Base-by-base conservation (phyloP, 2,113 vertebrate genomes). In the Coptodon bakossiorum region DNA sequence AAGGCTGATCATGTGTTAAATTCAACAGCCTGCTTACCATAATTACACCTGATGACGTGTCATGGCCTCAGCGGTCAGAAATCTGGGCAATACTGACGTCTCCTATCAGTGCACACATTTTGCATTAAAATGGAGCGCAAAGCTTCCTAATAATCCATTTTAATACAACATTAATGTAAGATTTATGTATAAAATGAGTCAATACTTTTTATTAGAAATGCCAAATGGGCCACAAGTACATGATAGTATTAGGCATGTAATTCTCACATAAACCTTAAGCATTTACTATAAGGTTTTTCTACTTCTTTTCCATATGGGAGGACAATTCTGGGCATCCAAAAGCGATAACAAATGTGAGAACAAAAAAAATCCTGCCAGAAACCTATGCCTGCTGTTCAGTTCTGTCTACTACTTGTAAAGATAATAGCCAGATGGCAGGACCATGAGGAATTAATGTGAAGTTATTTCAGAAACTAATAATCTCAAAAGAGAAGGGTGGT, bases 351-450 rank as follows among this genome's bases (percentile, higher is more conserved):
- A 61, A 78, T 78, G 73, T 31, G 73, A 13, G 73, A 29, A 31
- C 14, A 48, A 78, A 78, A 31, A 9, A 52, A 78, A 5, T 12
- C 73, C 27, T 78, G 45, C 27, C 10, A 84, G 43, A 83, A 90
- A 86, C 27, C 56, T 34, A 24, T 76, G 40, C 40, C 86, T 90
- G 76, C 92, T 84, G 87, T 61, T 86, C 63, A 61, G 53, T 45
- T 88, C 76, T 79, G 5, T 59, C 38, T 31, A 63, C 22, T 76
- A 53, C 83, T 89, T 57, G 50, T 86, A 80, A 54, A 88, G 84
- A 80, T 34, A 83, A 89, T 22, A 82, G 54, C 66, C 89, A 94
- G 93, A 93, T 92, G 93, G 89, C 31, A 5, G 56, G 29, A 81
- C 85, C 48, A 16, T 3, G 3, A 91, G 85, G 83, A 92, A 87